A percentile compares a stretch with the other conserved stretches of the same genome.
These are phyloP conservation scores for Tetranychus piercei DNA, from an alignment of 2,888 invertebrate species.

Conservation along the genomic window DNA sequence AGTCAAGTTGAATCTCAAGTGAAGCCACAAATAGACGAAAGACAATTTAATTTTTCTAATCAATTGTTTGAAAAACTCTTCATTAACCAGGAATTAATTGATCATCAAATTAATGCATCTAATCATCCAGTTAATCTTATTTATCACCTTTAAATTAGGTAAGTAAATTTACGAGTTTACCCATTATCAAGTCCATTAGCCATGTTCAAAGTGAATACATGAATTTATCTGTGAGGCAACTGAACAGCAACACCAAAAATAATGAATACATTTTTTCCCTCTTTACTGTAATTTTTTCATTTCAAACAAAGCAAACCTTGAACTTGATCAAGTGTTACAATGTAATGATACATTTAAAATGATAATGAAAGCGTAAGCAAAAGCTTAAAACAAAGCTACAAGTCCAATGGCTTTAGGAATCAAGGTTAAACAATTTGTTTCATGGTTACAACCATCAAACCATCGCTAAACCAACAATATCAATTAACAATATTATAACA, in stretches of 20 bases:
- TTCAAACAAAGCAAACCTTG: neutral
- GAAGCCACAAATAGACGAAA: too few relatives aligned
- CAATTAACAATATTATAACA: neutral
- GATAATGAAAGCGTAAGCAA: neutral
- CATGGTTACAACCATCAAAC: neutral
- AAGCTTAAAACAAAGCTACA: neutral
- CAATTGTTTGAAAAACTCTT: neutral
- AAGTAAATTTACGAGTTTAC: neutral
- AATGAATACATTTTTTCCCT: too few relatives aligned
- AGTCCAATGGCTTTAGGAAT: neutral
- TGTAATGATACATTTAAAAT: neutral
- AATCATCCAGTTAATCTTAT: neutral
- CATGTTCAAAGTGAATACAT: neutral
- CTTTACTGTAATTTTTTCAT: too few relatives aligned
- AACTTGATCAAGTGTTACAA: constrained; percentile 1
- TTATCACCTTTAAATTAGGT: neutral
- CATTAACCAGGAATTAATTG: neutral
- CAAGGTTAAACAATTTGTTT: neutral
- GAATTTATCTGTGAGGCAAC: neutral
- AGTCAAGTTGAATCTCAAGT: too few relatives aligned
- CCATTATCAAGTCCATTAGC: neutral
- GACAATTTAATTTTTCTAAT: too few relatives aligned
- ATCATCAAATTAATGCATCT: neutral
- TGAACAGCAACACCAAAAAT: too few relatives aligned
- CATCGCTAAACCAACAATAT: neutral